Conservation (phyloP, 2,797 vertebrate genomes). For the Myotis daubentonii region DNA sequence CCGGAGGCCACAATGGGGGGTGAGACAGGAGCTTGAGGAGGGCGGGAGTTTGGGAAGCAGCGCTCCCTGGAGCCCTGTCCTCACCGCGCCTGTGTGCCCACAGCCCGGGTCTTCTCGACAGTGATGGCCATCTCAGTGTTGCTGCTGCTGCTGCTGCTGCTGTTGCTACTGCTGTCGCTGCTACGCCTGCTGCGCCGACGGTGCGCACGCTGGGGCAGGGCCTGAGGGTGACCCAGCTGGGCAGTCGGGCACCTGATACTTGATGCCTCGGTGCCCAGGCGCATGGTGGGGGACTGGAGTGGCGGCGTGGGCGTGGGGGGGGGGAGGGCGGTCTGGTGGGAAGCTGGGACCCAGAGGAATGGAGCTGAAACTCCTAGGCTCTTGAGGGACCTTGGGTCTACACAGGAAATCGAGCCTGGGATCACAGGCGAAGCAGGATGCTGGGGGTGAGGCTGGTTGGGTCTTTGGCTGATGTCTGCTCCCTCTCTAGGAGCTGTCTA, state of each 20-base stretch:
- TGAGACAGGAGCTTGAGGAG: slow-evolving; percentile 16
- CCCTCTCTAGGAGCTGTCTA: slow-evolving; percentile 78
- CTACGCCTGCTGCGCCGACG: slow-evolving; percentile 79
- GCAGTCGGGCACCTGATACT: not conserved
- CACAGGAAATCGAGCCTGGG: not conserved
- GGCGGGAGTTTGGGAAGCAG: not conserved
- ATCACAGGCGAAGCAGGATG: not conserved
- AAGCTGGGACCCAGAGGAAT: not conserved
- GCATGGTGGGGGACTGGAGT: not conserved
- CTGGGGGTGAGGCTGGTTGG: not conserved
- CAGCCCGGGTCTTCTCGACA: slow-evolving; percentile 78
- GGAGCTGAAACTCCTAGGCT: not conserved
- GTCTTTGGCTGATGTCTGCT: slow-evolving; percentile 63
- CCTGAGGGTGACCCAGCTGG: slow-evolving; percentile 33
- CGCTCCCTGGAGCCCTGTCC: not conserved
- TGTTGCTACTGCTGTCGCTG: slow-evolving; percentile 69
- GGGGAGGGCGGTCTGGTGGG: not conserved
- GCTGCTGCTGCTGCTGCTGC: slow-evolving; percentile 63
- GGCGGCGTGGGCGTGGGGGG: not conserved
- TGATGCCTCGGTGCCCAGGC: not conserved
- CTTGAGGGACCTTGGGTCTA: slow-evolving; percentile 40
- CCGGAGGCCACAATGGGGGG: slow-evolving; percentile 56
- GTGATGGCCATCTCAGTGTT: slow-evolving; percentile 72
- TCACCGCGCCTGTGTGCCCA: slow-evolving; percentile 43
- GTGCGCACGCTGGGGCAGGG: slow-evolving; percentile 72